phyloP scores from a whole-genome alignment of 2,888 invertebrate genomes.

The Synanthedon andrenaeformis region DNA sequence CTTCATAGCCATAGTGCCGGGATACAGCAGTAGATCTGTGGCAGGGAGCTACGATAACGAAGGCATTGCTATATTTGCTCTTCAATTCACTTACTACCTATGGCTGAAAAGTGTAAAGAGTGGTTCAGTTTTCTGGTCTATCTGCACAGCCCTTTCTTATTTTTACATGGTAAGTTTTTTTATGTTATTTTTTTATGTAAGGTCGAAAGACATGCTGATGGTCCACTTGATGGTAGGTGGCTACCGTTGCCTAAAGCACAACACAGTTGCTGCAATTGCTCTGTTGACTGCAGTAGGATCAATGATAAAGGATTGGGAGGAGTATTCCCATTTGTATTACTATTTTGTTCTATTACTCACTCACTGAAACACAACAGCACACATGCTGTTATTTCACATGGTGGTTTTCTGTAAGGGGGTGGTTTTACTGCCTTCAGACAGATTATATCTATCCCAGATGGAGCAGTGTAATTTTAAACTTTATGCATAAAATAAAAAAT shows the following conservation, averaged over 20 bases:
- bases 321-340: too few relatives aligned
- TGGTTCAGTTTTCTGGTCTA: conserved; percentile 97
- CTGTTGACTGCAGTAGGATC: too few relatives aligned
- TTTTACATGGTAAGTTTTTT: conserved; percentile 93
- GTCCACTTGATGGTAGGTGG: not conserved
- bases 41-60: conserved; percentile 99
- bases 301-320: too few relatives aligned
- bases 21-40: conserved; percentile 98
- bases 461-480: not conserved
- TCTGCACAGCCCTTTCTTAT: conserved; percentile 93
- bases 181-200: not conserved
- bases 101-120: conserved; percentile 99
- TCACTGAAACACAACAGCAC: too few relatives aligned
- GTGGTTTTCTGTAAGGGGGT: too few relatives aligned
- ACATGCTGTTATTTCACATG: too few relatives aligned
- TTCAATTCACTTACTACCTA: conserved; percentile 97
- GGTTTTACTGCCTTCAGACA: too few relatives aligned
- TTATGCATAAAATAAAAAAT: not conserved
- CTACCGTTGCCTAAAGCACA: not conserved
- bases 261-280: too few relatives aligned
- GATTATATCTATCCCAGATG: too few relatives aligned
- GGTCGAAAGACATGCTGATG: too few relatives aligned
- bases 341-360: too few relatives aligned
- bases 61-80: conserved; percentile 99
- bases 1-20: conserved; percentile 98